Conservation (phyloP, 2,797 vertebrate genomes). For the Danio aesculapii region DNA sequence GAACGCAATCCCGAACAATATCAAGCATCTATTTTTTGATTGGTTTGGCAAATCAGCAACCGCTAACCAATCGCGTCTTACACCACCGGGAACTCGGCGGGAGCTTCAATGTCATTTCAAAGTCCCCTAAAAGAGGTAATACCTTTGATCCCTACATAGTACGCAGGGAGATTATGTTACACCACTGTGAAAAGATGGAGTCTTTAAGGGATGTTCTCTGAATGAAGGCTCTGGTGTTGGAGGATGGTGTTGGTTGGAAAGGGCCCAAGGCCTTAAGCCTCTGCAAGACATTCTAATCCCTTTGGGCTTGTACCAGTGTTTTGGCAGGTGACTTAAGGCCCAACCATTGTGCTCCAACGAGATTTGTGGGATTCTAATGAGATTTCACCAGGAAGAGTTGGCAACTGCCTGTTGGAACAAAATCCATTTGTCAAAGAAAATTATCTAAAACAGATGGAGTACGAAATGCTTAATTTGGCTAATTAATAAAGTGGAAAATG, state of each 20-base stretch:
- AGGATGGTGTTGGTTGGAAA: constrained; percentile 5
- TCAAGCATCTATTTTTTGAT: constrained; percentile 38
- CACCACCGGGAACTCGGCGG: background rate
- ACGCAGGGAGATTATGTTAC: constrained; percentile 27
- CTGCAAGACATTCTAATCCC: constrained; percentile 37
- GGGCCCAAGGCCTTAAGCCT: background rate
- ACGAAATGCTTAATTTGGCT: background rate
- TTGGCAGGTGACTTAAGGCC: constrained; percentile 42
- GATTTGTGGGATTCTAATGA: constrained; percentile 47
- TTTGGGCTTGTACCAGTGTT: constrained; percentile 34
- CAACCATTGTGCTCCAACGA: constrained; percentile 36
- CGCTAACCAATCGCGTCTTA: background rate
- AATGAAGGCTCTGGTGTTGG: constrained; percentile 21
- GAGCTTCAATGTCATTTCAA: constrained; percentile 40
- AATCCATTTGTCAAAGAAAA: background rate
- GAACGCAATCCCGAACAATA: constrained; percentile 5
- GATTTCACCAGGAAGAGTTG: constrained; percentile 25
- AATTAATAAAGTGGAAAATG: background rate
- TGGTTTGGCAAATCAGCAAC: constrained; percentile 27
- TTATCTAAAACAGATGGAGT: constrained; percentile 1
- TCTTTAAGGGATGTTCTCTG: constrained; percentile 19
- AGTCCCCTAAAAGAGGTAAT: constrained; percentile 44
- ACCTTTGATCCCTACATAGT: constrained; percentile 25
- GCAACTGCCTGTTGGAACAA: background rate
- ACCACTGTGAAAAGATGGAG: constrained; percentile 13